Base-by-base conservation (phyloP, 2,888 invertebrate genomes). In the Bellardia pandia region DNA sequence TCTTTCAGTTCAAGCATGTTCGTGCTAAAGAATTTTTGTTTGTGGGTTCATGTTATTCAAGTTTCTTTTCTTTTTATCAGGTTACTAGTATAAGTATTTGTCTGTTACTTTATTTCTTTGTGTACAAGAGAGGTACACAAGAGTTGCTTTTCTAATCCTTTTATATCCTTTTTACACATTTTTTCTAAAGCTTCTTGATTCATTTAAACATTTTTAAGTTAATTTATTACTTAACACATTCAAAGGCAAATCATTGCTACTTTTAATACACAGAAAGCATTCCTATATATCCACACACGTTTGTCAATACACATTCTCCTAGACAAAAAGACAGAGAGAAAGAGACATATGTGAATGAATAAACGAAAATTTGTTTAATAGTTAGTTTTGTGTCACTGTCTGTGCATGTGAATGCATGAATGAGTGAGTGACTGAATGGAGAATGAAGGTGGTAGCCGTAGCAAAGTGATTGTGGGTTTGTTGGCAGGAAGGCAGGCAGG, bases 161-260 rank as follows among this genome's bases (percentile, higher is more conserved):
- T 51, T 23, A 48, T 30, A 60, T 48, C 48, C 42, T 78, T 64
- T 56, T 16, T n/a, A 16, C 16, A 11, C 14, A 16, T 51, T 78
- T 45, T 78, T 76, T 53, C 30, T n/a, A 56, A 40, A n/a, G 62
- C 53, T 78, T 45, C 53, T 78, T 45, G 60, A 40, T 78, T 74
- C 14, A 7, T 74, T 66, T 62, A 37, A 6, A 37, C 37, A 37
- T 45, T 64, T 45, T 45, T 64, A 68, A 82, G 78, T 82, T 86
- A 78, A 86, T 86, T 86, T 82, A 82, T 82, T 82, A 75, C 78
- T 78, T 75, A 82, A 78, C 62, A 78, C 78, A 62, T 74, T 23
- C 37, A 33, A 60, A 71, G 62, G 82, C n/a, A 81, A 81, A 81
- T 60, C 8, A 77, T 68, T 66, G 72, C 13, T 56, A 51, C n/a